phyloP scores from a whole-genome alignment of 2,888 invertebrate genomes.

The Coelopa pilipes region DNA sequence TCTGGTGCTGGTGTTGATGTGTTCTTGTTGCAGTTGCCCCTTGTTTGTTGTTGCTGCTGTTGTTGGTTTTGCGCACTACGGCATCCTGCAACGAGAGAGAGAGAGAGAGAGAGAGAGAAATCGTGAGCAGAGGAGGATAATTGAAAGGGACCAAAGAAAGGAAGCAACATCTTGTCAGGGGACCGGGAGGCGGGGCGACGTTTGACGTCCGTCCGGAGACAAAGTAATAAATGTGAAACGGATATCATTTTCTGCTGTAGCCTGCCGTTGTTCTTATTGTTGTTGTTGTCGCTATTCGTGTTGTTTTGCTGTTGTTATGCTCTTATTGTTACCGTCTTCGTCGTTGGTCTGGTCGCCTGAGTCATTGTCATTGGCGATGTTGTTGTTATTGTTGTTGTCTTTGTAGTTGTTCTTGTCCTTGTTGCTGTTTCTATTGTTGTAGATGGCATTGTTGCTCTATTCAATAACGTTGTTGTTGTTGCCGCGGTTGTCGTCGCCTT shows the following conservation, averaged over 20 bases:
- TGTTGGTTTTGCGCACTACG: slow-evolving; percentile 33
- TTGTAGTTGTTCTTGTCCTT: not conserved
- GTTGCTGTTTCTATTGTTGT: slow-evolving; percentile 1
- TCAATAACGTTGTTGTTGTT: too few relatives aligned
- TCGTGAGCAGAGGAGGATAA: not conserved
- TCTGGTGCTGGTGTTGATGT: not conserved
- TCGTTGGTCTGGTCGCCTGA: slow-evolving; percentile 18
- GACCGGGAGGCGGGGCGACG: too few relatives aligned
- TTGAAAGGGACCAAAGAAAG: slow-evolving; percentile 14
- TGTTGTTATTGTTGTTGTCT: not conserved
- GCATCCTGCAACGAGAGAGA: not conserved
- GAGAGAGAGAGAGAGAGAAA: not conserved
- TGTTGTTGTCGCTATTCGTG: slow-evolving; percentile 4
- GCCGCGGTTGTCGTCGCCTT: not conserved
- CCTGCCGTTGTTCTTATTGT: slow-evolving; percentile 1
- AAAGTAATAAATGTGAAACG: slow-evolving; percentile 37
- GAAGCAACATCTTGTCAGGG: not conserved
- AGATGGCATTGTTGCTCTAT: not conserved
- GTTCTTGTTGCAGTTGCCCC: slow-evolving; percentile 24
- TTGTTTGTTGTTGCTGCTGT: slow-evolving; percentile 26
- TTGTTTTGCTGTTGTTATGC: slow-evolving; percentile 25
- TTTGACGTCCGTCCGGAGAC: slow-evolving; percentile 1
- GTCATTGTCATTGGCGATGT: not conserved
- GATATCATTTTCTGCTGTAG: slow-evolving; percentile 33
- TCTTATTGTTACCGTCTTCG: not conserved